Conservation (phyloP, 2,797 vertebrate genomes). For the Cephalopachus bancanus region DNA sequence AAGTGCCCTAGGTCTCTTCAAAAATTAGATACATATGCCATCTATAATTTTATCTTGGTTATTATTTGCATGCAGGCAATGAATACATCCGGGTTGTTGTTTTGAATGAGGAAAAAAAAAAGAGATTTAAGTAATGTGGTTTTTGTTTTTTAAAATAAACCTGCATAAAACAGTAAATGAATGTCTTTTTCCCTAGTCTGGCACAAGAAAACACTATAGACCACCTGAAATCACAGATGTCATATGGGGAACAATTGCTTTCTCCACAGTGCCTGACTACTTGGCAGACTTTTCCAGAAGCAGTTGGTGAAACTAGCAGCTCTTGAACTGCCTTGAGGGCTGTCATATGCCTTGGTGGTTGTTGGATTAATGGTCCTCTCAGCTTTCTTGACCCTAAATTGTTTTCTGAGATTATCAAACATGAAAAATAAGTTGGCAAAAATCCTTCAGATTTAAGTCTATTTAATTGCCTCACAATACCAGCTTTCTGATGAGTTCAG, state of each 20-base stretch:
- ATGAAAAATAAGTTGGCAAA: constrained; percentile 6
- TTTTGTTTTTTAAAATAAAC: not conserved
- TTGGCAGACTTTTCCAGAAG: constrained; percentile 77
- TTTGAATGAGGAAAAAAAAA: not conserved
- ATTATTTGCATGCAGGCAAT: not conserved
- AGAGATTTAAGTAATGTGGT: not conserved
- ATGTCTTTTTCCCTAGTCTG: accelerated
- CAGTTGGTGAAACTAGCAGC: constrained; percentile 70
- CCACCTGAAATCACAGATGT: constrained; percentile 77
- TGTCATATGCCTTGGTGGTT: constrained; percentile 84
- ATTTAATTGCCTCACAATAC: not conserved
- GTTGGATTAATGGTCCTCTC: constrained; percentile 79
- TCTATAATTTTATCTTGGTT: not conserved
- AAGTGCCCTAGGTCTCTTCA: not conserved
- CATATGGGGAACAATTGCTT: not conserved
- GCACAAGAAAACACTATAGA: not conserved
- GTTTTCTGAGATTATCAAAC: not conserved
- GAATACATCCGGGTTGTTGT: not conserved
- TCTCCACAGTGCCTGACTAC: not conserved
- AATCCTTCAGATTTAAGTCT: not conserved
- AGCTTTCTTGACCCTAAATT: constrained; percentile 72
- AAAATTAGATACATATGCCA: not conserved
- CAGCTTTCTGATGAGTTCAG: not conserved
- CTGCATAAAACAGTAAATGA: not conserved
- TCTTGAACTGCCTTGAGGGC: constrained; percentile 80